Conservation (phyloP, 2,797 vertebrate species). For the Syngnathus rostellatus region DNA sequence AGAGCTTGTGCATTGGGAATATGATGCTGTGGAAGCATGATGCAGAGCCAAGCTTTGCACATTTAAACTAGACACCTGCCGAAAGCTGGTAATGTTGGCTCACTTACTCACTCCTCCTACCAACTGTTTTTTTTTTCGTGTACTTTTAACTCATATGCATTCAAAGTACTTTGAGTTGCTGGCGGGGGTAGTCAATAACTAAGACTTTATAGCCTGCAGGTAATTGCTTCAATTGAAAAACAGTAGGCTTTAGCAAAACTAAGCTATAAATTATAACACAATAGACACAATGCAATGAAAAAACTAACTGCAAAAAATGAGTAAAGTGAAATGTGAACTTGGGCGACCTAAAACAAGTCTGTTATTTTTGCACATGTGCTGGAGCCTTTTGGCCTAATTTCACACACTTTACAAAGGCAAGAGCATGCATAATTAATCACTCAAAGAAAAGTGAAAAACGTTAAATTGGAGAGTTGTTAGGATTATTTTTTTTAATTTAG, state of each 20-base stretch:
- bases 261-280: conserved; percentile 1
- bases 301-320: background rate
- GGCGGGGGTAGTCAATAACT: too few species aligned
- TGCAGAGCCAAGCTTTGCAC: background rate
- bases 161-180: background rate
- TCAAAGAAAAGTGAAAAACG: background rate
- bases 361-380: background rate
- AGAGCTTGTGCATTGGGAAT: background rate
- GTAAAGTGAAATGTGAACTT: background rate
- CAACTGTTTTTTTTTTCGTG: background rate
- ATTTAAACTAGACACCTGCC: conserved; percentile 2
- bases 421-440: background rate
- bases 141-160: background rate
- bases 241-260: background rate
- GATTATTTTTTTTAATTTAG: background rate
- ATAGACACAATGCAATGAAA: background rate
- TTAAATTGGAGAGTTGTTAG: background rate
- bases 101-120: background rate
- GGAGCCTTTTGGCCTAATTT: background rate
- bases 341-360: background rate
- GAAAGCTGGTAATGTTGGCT: conserved; percentile 2
- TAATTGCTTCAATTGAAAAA: background rate
- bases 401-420: background rate
- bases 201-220: too few species aligned
- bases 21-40: background rate